Evolutionary conservation across 1,140 invertebrate genomes (phyloP), one percentile per base, ranked within the genome.

Genomic region (Aleiodes sp.): DNA sequence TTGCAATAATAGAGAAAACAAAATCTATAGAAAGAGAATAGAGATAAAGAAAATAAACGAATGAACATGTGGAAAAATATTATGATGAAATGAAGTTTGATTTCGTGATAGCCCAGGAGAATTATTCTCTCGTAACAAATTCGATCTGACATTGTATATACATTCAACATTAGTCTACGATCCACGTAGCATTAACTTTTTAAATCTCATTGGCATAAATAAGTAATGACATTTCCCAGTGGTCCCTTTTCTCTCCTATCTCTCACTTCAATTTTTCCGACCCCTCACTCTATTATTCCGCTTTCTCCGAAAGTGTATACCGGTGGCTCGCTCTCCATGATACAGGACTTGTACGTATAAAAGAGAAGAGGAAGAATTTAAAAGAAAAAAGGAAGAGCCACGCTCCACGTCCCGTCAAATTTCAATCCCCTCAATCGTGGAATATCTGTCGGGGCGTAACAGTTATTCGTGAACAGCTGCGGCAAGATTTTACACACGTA

Each of bases 101-200:
- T n/a, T n/a, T n/a, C 21, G 26, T 24, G 46, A 52, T 52, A 52
- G 46, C 46, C 46, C 8, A 24, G 21, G 46, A 21, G 46, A 24
- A 52, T 43, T 43, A 43, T 52, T 52, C 46, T 52, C 46, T 19
- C 31, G 33, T 63, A 12, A 46, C 57, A 68, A 71, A 71, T 16
- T 31, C 21, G 35, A 64, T 68, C 37, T 37, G 70, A 71, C 70
- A 67, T 68, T 71, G 14, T 37, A 33, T 56, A 67, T 61, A 62
- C 26, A 33, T 16, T 64, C 4, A 14, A 19, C 28, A 52, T 57
- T 68, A 62, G 24, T 24, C 65, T 14, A 31, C 16, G 29, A 52
- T 39, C 61, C 52, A 64, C 37, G 33, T 59, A 28, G 65, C 65
- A 71, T 71, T 68, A 68, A 68, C 65, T 71, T 56, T 71, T 71